Evolutionary conservation across 1,140 invertebrate genomes (phyloP).

Genomic region (Zeugodacus cucurbitae): DNA sequence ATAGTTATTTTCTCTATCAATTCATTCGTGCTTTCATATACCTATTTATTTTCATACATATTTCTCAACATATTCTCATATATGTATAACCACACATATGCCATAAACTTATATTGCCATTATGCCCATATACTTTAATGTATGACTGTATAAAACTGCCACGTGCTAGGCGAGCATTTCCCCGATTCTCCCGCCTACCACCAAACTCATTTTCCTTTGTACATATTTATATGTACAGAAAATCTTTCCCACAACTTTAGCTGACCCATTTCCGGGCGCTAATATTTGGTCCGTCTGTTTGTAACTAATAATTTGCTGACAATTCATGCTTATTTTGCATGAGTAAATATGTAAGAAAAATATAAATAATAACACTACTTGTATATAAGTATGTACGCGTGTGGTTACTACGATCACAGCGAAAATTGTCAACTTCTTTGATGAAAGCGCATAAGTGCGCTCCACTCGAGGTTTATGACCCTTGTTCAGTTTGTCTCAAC

Average conservation of each 20-base stretch:
- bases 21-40: too few species aligned
- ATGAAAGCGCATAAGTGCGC: not conserved
- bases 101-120: too few species aligned
- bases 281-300: not conserved
- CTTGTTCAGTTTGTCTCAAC: not conserved
- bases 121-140: too few species aligned
- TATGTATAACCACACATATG: too few species aligned
- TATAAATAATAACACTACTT: not conserved
- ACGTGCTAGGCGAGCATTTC: too few species aligned
- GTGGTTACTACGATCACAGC: not conserved
- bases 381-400: not conserved
- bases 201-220: not conserved
- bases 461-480: not conserved
- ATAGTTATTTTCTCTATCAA: too few species aligned
- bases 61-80: too few species aligned
- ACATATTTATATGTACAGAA: not conserved
- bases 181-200: too few species aligned
- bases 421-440: not conserved
- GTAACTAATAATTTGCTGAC: not conserved
- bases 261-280: not conserved
- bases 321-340: not conserved
- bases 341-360: not conserved
- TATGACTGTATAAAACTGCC: too few species aligned
- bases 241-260: not conserved
- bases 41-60: too few species aligned